Base-by-base conservation (phyloP, 2,797 vertebrate species). In the Sebastes minor region DNA sequence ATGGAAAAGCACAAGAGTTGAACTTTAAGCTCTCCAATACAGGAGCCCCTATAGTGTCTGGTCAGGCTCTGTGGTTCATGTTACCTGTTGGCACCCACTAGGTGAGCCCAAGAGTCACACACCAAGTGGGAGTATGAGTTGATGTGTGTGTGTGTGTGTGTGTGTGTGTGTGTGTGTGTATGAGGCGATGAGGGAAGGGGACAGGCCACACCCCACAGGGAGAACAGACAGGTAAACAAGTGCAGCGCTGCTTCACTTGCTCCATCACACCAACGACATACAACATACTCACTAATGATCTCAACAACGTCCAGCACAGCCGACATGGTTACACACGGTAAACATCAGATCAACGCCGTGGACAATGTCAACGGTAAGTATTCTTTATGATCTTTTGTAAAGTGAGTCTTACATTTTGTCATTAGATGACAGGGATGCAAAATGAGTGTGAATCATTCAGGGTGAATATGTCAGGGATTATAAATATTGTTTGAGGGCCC, bases 291-390 rank as follows among this genome's bases (percentile, higher is more conserved):
- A 55, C 81, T 60, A 49, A 90, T 92, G 84, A 88, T 91, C 61
- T 90, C 89, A 3, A 80, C 88, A 25, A 56, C 88, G 0, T 76
- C 86, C 68, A 94, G 87, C 86, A 90, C 88, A 0, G 64, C 85
- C 16, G 85, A 91, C 30, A 95, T 94, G 94, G 86, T 92, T 0
- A 93, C 89, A 1, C 89, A 90, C 23, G 82, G 83, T 8, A 95
- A 94, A 83, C 80, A 92, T 10, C 74, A 93, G 52, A 91, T 91
- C 75, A 90, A 4, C 49, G 9, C 60, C 0, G 59, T 16, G 13
- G 90, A 91, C 0, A 86, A 83, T 14, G 35, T 92, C 2, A 82
- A 93, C 85, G 95, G 95, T 95, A 83, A 89, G 76, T 20, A 18
- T 55, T 53, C 20, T 35, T 67, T n/a, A 9, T 14, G 0, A 66